Evolutionary conservation across 2,888 invertebrate species (phyloP).

Genomic region (Tachina fera): DNA sequence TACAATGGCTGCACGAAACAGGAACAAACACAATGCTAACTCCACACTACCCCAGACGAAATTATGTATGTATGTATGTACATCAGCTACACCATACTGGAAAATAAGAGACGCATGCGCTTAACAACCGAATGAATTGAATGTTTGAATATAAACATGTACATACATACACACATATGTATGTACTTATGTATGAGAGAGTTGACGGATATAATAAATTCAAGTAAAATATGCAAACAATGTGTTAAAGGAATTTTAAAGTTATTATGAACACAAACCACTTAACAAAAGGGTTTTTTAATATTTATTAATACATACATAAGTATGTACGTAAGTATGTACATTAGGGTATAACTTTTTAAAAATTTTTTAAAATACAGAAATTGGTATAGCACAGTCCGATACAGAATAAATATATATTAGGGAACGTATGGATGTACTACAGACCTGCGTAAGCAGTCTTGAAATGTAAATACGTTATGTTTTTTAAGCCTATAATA

Average conservation of each 20-base stretch:
- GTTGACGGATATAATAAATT: constrained; percentile 1
- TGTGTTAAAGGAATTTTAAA: background rate
- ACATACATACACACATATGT: no score
- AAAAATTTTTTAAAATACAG: no score
- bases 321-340: no score
- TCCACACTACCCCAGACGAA: background rate
- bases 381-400: no score
- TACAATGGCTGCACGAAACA: constrained; percentile 77
- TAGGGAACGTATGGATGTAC: no score
- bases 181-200: background rate
- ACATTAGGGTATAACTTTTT: no score
- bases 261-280: background rate
- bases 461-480: no score
- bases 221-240: constrained; percentile 30
- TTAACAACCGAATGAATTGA: constrained; percentile 34
- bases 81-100: constrained; percentile 32
- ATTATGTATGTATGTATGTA: background rate
- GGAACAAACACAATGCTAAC: constrained; percentile 8
- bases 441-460: no score
- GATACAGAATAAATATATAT: no score
- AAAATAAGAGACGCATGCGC: constrained; percentile 74
- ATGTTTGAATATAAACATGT: background rate
- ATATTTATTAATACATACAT: background rate
- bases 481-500: no score
- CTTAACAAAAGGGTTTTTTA: constrained; percentile 50